Base-by-base conservation (phyloP, 2,888 invertebrate species). In the Metacarcinus magister region DNA sequence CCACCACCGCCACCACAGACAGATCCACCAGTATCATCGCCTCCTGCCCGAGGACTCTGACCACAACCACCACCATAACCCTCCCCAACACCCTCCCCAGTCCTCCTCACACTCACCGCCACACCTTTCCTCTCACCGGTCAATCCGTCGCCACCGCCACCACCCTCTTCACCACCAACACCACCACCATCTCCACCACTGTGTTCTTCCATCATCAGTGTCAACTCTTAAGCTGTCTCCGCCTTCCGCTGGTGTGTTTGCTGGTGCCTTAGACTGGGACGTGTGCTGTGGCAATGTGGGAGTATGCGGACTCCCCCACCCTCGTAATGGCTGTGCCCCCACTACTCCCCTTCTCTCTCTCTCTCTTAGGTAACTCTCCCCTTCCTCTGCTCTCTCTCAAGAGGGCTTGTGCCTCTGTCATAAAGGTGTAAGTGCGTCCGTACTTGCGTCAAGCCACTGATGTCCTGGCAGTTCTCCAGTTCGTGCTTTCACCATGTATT, bases 361-460 rank as follows among this genome's bases (percentile, higher is more conserved):
- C 95, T 97, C 97, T 93, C 97, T 97, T 97, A 97, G 97, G 97
- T 97, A 97, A 97, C 95, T 95, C 96, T 96, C 94, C 96, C 96
- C 96, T 95, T 96, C 94, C 95, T 93, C 93, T 93, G 89, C 96
- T 95, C 95, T 96, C 96, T 95, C 95, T 95, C 95, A 93, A 92
- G 96, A 95, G 96, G 95, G 95, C 96, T 96, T 96, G 96, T 96
- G 96, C 96, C 96, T 96, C 93, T 96, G 96, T 96, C 93, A 54
- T 96, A 94, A 96, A 90, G 95, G 95, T 89, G 95, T 96, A 96
- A 96, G 96, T 94, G 93, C 93, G 87, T 28, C 32, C 43, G 44
- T 48, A 92, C 87, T 32, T 87, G 39, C 87, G 87, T 87, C 87
- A 39, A 87, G 39, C 87, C 39, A 39, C 39, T 87, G 87, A 87